A percentile compares a stretch with the other conserved stretches of the same genome.
Conservation (phyloP, 30 jellyfish, hydroid and myxozoan species). For the Morbakka virulenta region DNA sequence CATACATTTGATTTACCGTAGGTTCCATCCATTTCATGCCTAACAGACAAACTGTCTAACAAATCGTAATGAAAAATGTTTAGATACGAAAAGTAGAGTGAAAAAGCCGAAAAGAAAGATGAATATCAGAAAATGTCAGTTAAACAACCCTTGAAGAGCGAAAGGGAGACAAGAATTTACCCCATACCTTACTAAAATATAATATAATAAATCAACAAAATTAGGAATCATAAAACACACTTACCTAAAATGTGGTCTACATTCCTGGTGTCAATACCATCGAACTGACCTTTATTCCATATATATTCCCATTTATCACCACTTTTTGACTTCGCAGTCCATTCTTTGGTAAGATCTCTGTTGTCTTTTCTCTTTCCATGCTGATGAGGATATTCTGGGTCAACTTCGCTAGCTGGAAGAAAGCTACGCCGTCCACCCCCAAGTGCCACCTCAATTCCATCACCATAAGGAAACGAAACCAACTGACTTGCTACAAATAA, state of each 20-base stretch:
- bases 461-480: constrained; percentile 81
- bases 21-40: too few relatives aligned
- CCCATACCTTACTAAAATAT: too few relatives aligned
- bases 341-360: constrained; percentile 63
- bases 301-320: constrained; percentile 52
- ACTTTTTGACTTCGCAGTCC: constrained; percentile 55
- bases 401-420: constrained; percentile 34
- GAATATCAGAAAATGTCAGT: too few relatives aligned
- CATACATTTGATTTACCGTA: too few relatives aligned
- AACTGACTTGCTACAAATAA: constrained; percentile 77
- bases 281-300: constrained; percentile 54
- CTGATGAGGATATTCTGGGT: constrained; percentile 29
- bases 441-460: constrained; percentile 86
- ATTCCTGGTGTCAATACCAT: constrained; percentile 53
- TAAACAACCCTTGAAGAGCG: too few relatives aligned
- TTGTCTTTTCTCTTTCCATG: constrained; percentile 77
- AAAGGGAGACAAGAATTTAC: too few relatives aligned
- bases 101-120: too few relatives aligned
- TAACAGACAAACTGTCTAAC: too few relatives aligned
- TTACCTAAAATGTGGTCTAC: constrained; percentile 78
- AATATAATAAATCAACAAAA: background rate
- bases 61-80: too few relatives aligned
- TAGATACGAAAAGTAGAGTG: too few relatives aligned
- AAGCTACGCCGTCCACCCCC: constrained; percentile 88
- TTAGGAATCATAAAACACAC: background rate